Evolutionary conservation across 2,113 vertebrate species (phyloP), one percentile per base, ranked within the genome.

Genomic region (Hippocampus abdominalis): DNA sequence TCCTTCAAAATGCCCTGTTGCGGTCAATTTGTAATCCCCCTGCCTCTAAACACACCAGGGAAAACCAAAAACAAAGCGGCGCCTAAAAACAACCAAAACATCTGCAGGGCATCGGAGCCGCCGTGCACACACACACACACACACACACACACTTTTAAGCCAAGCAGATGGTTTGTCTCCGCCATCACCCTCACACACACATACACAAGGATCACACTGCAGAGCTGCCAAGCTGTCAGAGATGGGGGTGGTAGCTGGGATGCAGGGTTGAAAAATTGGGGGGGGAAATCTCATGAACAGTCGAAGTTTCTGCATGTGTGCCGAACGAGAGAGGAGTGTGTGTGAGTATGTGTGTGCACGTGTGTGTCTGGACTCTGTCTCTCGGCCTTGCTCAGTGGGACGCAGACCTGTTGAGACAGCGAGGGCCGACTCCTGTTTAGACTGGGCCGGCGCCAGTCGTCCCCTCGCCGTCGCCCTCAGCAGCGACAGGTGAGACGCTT

Each of bases 401-500:
- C 56, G 81, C 78, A 84, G 86, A 86, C 86, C 85, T 84, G 87
- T 87, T 88, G 70, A 88, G 88, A 82, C 90, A 88, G 79, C 54
- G 39, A 77, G 68, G 64, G 67, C 75, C 25, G 72, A 83, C 83
- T 84, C 79, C 81, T 90, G 91, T 91, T 91, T 91, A 91, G 88
- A 91, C 87, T 87, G 87, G 72, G 83, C 75, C 76, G 89, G 87
- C 89, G 89, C 90, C 90, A 91, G 88, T 59, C 63, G 70, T 83
- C 81, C 82, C 76, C 77, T 66, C 74, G 74, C 32, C 80, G 78
- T 70, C 66, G 67, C 63, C 74, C 73, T 83, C 81, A 70, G 78
- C 74, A 81, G 84, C 80, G 76, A 89, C 85, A 91, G 87, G 87
- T 90, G 89, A 88, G 73, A 89, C 74, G 61, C 73, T 83, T 91